Conservation (phyloP, 2,797 vertebrate genomes). For the Pteropus rufus region DNA sequence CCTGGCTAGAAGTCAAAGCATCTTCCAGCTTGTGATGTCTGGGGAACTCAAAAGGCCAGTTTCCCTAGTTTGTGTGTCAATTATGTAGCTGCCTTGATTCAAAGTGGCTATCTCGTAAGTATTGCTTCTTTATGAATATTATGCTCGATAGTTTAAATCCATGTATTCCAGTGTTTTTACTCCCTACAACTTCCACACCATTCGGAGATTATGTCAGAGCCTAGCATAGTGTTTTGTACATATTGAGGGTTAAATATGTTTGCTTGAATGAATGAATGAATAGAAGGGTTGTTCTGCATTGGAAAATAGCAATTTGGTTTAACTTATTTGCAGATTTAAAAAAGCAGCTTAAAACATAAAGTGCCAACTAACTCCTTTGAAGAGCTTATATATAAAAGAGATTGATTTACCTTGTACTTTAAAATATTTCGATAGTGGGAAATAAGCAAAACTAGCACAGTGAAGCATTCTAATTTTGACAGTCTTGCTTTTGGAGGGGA, state of each 20-base stretch:
- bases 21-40: not conserved
- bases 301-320: slow-evolving; percentile 8
- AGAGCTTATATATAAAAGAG: not conserved
- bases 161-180: not conserved
- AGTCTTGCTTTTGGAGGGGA: not conserved
- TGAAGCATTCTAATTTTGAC: not conserved
- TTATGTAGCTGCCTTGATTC: not conserved
- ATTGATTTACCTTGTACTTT: slow-evolving; percentile 28
- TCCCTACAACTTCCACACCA: not conserved
- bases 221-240: not conserved
- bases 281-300: not conserved
- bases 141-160: not conserved
- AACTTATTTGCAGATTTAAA: not conserved
- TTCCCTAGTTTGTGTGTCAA: not conserved
- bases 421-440: not conserved
- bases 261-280: not conserved
- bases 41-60: not conserved
- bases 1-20: not conserved
- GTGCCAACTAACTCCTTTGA: not conserved
- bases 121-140: not conserved
- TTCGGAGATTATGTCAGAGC: not conserved
- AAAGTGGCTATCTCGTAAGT: not conserved
- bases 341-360: slow-evolving; percentile 34
- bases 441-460: not conserved
- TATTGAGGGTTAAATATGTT: not conserved